Percentiles rank a stretch among this genome's conserved stretches.
Evolutionary conservation across 2,113 vertebrate genomes (phyloP).

Genomic region (Anarrhichthys ocellatus): DNA sequence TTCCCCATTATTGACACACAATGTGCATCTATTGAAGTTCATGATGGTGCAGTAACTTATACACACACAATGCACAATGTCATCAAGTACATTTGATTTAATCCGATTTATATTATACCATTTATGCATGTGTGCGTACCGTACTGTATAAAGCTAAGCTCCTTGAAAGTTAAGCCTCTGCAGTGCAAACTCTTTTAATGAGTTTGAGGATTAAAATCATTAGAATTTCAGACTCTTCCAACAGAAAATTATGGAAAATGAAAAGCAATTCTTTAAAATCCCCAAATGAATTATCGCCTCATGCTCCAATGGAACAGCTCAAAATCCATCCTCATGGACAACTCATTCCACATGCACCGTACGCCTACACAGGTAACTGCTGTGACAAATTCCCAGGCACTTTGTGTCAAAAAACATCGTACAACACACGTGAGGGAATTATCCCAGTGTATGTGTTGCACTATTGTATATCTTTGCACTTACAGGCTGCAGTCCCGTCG

Average conservation of each 20-base stretch:
- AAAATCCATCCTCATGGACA: constrained; percentile 38
- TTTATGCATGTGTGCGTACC: constrained; percentile 27
- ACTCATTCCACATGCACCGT: constrained; percentile 12
- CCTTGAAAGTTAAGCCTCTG: constrained; percentile 58
- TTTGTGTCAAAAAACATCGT: constrained; percentile 21
- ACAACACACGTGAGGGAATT: constrained; percentile 8
- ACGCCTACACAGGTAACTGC: constrained; percentile 21
- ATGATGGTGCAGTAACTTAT: neutral
- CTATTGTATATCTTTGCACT: constrained; percentile 7
- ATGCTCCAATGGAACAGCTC: constrained; percentile 25
- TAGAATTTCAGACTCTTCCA: constrained; percentile 56
- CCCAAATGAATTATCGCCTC: constrained; percentile 48
- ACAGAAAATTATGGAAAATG: constrained; percentile 58
- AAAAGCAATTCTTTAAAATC: constrained; percentile 68
- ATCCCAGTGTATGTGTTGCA: neutral
- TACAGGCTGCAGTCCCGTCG: constrained; percentile 7
- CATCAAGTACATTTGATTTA: constrained; percentile 21
- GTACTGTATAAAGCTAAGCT: constrained; percentile 49
- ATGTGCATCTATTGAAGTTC: neutral
- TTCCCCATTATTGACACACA: neutral
- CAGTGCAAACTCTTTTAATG: constrained; percentile 65
- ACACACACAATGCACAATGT: constrained; percentile 3
- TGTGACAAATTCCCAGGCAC: neutral
- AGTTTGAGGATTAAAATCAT: constrained; percentile 73
- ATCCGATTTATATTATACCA: constrained; percentile 26